These are phyloP conservation scores for Epinephelus fuscoguttatus DNA, from an alignment of 2,113 vertebrate genomes.

Conservation along the genomic window DNA sequence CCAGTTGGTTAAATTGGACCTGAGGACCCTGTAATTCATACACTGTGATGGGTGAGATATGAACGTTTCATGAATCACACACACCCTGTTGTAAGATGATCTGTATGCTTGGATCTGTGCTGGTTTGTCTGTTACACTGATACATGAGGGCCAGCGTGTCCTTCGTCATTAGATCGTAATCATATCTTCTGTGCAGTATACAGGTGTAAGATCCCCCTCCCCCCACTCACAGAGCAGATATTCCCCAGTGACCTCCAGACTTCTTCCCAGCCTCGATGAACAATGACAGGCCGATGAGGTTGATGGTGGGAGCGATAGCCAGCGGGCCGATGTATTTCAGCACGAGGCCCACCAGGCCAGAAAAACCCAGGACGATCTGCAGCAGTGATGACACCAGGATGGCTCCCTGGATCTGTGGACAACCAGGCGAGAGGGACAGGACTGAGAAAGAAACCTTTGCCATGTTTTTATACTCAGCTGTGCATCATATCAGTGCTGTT, in stretches of 20 bases:
- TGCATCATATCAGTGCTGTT: no score
- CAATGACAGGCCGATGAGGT: conserved; percentile 85
- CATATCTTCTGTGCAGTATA: background rate
- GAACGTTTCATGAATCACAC: no score
- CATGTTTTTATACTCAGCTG: background rate
- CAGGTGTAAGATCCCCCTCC: background rate
- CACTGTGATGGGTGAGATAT: no score
- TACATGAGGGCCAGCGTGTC: no score
- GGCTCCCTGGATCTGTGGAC: conserved; percentile 84
- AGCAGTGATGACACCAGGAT: conserved; percentile 84
- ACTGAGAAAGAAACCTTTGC: background rate
- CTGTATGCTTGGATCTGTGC: no score
- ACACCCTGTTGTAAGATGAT: no score
- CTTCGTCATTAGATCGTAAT: no score
- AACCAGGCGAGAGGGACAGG: background rate
- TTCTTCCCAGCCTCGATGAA: conserved; percentile 87
- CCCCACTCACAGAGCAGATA: conserved; percentile 84
- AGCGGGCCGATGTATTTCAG: conserved; percentile 85
- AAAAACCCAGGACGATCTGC: conserved; percentile 83
- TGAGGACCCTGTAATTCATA: no score
- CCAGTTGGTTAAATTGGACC: no score
- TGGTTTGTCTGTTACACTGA: no score
- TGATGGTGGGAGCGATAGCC: conserved; percentile 87
- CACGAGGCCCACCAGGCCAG: conserved; percentile 83
- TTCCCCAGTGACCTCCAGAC: conserved; percentile 87